Conservation (phyloP, 64 coral and sea anemone species). For the Orbicella faveolata region DNA sequence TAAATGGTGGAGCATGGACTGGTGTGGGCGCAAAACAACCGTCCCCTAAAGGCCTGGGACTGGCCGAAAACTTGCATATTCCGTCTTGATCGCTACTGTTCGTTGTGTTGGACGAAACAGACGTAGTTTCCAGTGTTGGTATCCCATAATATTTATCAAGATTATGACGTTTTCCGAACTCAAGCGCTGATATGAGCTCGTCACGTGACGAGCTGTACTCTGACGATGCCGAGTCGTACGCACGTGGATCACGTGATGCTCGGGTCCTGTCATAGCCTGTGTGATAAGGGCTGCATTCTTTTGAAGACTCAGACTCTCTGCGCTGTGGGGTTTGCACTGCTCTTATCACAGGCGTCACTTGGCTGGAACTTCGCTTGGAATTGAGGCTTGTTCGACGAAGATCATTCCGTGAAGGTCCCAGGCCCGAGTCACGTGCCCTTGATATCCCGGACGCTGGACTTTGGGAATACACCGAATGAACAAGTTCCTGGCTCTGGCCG, state of each 20-base stretch:
- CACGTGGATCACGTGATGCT: conserved; percentile 69
- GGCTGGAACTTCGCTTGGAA: conserved; percentile 46
- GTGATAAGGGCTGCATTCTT: conserved; percentile 66
- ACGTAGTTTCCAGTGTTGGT: conserved; percentile 94
- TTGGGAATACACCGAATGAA: conserved; percentile 36
- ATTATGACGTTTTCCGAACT: conserved; percentile 97
- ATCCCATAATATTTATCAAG: conserved; percentile 94
- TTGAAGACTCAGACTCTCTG: conserved; percentile 62
- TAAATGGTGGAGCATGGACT: conserved; percentile 68
- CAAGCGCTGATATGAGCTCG: conserved; percentile 88
- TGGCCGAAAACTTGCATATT: conserved; percentile 90
- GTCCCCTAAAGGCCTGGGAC: conserved; percentile 65
- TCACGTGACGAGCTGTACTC: conserved; percentile 99
- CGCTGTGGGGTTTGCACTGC: neutral
- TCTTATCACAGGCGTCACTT: conserved; percentile 31
- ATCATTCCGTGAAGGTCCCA: conserved; percentile 56
- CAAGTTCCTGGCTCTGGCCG: conserved; percentile 66
- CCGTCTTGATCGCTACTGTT: conserved; percentile 99
- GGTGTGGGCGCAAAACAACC: conserved; percentile 81
- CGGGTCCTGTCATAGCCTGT: conserved; percentile 53
- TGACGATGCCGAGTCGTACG: conserved; percentile 96
- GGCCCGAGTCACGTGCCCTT: conserved; percentile 49
- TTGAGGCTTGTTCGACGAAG: conserved; percentile 43
- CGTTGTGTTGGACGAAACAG: conserved; percentile 89
- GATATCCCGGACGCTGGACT: conserved; percentile 28